Base-by-base conservation (phyloP, 2,888 invertebrate species). In the Exocentrus adspersus region DNA sequence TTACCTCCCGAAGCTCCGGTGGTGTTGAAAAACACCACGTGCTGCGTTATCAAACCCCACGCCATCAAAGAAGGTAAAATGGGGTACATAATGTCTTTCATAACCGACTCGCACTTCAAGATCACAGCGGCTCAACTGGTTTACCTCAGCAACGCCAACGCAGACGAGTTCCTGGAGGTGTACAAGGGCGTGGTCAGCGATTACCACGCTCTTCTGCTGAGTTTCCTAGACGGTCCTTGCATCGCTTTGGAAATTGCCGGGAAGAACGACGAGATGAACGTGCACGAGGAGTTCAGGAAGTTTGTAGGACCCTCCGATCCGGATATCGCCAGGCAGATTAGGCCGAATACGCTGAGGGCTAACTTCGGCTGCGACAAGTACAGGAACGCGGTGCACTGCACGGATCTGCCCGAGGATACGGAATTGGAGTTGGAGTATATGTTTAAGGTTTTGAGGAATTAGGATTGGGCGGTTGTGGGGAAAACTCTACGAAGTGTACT, bases 141-240 rank as follows among this genome's bases (percentile, higher is more conserved):
- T 72, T 85, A 90, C 64, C 85, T 97, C 73, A 93, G 92, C 73
- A 89, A 89, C 66, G 87, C 90, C 0, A 93, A 95, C 80, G 94
- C 94, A 3, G 93, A 94, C 74, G 95, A 97, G 80, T 97, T 97
- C 83, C 89, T 92, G 77, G 96, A 97, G 84, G 92, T 97, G 2
- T 97, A 97, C 81, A 94, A 94, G 80, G 95, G 95, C 1, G 92
- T 95, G 54, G 86, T 94, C 32, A 88, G 89, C 0, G 93, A 94
- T 73, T 82, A 83, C 60, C 78, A 93, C 89, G 91, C 90, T 2
- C 92, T 97, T 92, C 90, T 96, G 10, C 86, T 88, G 52, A 94
- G 97, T 80, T 84, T 96, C 58, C 86, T 92, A 9, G 92, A 93
- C 70, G 97, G 97, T 0, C 89, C 93, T 0, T 93, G 93, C 79